These are phyloP conservation scores for Sisyra nigra DNA, from an alignment of 2,888 invertebrate genomes.

Conservation along the genomic window DNA sequence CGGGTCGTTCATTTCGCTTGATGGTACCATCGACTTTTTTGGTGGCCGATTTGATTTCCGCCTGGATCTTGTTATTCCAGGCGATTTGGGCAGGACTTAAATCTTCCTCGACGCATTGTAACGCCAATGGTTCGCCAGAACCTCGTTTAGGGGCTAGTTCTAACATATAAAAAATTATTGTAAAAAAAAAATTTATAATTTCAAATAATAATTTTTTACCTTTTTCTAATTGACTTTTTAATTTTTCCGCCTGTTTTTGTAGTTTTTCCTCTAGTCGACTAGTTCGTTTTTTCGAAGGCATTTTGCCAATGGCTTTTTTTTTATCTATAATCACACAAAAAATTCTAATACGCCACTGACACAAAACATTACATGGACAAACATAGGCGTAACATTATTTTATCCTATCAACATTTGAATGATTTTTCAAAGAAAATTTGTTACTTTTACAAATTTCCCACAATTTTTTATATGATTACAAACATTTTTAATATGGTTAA, in stretches of 20 bases:
- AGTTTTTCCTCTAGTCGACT: conserved; percentile 7
- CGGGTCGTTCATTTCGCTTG: conserved; percentile 32
- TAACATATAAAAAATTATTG: conserved; percentile 1
- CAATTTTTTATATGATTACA: too few species aligned
- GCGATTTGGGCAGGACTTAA: conserved; percentile 47
- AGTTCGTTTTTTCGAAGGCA: conserved; percentile 8
- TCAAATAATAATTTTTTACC: conserved; percentile 2
- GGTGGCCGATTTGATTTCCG: conserved; percentile 49
- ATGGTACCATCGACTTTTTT: conserved; percentile 40
- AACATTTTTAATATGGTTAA: too few species aligned
- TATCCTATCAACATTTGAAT: too few species aligned
- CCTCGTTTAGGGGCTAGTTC: conserved; percentile 8
- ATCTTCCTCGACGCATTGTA: conserved; percentile 60
- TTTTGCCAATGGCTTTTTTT: not conserved
- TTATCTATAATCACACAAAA: not conserved
- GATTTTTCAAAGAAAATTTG: too few species aligned
- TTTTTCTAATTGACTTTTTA: conserved; percentile 9
- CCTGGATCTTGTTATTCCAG: conserved; percentile 42
- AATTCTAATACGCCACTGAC: too few species aligned
- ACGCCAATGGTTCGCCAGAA: conserved; percentile 29
- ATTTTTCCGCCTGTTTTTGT: conserved; percentile 9
- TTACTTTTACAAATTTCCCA: too few species aligned
- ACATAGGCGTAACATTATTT: too few species aligned
- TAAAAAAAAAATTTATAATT: not conserved
- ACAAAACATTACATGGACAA: too few species aligned